These are phyloP conservation scores for Diplolepis rosae DNA, from an alignment of 2,888 invertebrate genomes.

Conservation along the genomic window DNA sequence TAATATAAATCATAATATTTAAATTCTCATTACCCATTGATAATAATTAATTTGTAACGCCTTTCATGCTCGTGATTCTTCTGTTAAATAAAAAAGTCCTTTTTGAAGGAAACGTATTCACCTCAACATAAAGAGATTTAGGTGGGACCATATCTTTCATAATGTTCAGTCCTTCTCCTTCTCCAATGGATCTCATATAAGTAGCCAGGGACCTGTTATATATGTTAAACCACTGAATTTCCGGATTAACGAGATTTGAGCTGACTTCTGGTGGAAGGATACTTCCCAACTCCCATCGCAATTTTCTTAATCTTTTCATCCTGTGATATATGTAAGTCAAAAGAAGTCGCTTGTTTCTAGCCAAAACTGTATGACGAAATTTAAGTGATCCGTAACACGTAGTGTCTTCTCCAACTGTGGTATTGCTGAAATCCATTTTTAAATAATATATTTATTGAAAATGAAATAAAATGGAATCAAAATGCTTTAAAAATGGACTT, in stretches of 20 bases:
- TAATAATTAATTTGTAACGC: too few relatives aligned
- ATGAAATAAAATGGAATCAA: background rate
- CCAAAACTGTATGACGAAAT: constrained; percentile 88
- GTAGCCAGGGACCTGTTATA: constrained; percentile 90
- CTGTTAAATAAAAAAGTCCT: background rate
- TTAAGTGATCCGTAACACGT: constrained; percentile 83
- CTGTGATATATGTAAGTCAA: constrained; percentile 89
- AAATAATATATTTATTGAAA: background rate
- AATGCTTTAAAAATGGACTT: constrained; percentile 15
- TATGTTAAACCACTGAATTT: constrained; percentile 90
- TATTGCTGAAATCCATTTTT: constrained; percentile 29
- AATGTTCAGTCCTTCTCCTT: constrained; percentile 88
- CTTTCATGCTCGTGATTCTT: too few relatives aligned
- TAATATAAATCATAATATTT: background rate
- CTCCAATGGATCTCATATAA: constrained; percentile 93
- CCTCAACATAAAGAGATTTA: constrained; percentile 93
- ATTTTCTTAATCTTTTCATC: constrained; percentile 85
- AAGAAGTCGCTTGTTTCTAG: constrained; percentile 92
- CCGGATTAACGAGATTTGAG: constrained; percentile 85
- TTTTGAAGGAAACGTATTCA: constrained; percentile 68
- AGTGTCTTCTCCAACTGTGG: constrained; percentile 50
- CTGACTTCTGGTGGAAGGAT: constrained; percentile 91
- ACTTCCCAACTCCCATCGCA: constrained; percentile 97
- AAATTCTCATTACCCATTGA: too few relatives aligned
- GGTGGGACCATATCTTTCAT: constrained; percentile 93